Evolutionary conservation across 2,797 vertebrate species (phyloP).

Genomic region (Carcharodon carcharias): DNA sequence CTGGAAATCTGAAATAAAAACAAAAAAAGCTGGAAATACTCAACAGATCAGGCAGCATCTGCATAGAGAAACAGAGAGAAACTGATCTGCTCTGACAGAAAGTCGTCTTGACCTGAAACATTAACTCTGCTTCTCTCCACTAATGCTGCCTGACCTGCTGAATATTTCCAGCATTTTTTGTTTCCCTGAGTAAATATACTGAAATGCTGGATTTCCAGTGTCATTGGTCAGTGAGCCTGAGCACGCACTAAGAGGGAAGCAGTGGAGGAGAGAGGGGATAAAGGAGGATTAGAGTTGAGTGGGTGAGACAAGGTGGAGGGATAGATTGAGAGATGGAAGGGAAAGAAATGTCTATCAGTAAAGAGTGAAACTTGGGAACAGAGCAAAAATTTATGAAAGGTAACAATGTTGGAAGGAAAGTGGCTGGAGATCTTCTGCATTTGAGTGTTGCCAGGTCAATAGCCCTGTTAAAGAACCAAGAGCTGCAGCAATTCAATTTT

Average conservation of each 20-base stretch:
- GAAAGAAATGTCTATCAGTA: neutral
- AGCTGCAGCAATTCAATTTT: neutral
- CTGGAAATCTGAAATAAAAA: neutral
- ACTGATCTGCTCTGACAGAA: too few relatives aligned
- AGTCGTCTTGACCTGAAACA: too few relatives aligned
- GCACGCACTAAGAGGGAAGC: neutral
- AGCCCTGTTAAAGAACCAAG: neutral
- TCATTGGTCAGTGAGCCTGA: neutral
- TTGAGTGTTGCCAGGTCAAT: neutral
- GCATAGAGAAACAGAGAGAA: too few relatives aligned
- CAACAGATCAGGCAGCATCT: neutral
- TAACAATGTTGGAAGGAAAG: neutral
- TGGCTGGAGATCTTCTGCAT: neutral
- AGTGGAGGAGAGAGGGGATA: neutral
- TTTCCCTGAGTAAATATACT: neutral
- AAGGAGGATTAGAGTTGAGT: neutral
- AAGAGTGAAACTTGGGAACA: neutral
- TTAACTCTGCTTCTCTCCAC: too few relatives aligned
- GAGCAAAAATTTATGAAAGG: neutral
- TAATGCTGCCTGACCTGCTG: too few relatives aligned
- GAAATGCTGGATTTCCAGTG: neutral
- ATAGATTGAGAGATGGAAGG: neutral
- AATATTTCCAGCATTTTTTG: too few relatives aligned
- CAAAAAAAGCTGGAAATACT: neutral
- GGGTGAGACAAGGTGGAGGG: too few relatives aligned